Base-by-base conservation (phyloP, 2,113 vertebrate genomes). In the Dicaeum eximium region DNA sequence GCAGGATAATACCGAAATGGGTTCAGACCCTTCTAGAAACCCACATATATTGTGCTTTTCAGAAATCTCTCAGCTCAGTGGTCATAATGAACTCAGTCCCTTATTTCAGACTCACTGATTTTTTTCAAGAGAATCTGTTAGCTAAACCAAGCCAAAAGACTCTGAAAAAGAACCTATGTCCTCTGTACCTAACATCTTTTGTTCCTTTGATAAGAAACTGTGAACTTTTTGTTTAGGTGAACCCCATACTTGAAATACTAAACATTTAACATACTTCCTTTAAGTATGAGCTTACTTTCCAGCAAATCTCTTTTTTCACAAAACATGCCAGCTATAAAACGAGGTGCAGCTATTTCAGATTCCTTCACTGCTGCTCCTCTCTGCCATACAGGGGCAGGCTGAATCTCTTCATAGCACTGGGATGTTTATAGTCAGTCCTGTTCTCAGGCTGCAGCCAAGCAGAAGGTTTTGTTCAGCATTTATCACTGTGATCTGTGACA, bases 401-500 rank as follows among this genome's bases (percentile, higher is more conserved):
- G 20, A 57, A 31, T n/a, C 37, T 77, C 60, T 61, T 73, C 74
- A 33, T 6, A 82, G 48, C 23, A 21, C 51, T 40, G n/a, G 28
- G 47, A 54, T 86, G 50, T 17, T 88, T 73, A 25, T 1, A 88
- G 69, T 35, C 71, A 64, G 18, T 61, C 58, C 40, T 77, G 24
- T 44, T 90, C 74, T 60, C 72, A 94, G 78, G 38, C 81, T 92
- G 70, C 74, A 96, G 82, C 86, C 72, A 92, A 94, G 90, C 75
- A 93, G 72, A 80, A 92, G 79, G 79, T 93, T 94, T 66, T 83
- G 51, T 77, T 97, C 88, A 92, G 67, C 50, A 78, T 97, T 90
- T 90, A 91, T 93, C 91, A 95, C 44, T 0, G 4, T 86, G 88
- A 95, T 93, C 90, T 95, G 94, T 92, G 88, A 67, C 67, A 83